Evolutionary conservation across 2,113 vertebrate species (phyloP).

Genomic region (Pica pica): DNA sequence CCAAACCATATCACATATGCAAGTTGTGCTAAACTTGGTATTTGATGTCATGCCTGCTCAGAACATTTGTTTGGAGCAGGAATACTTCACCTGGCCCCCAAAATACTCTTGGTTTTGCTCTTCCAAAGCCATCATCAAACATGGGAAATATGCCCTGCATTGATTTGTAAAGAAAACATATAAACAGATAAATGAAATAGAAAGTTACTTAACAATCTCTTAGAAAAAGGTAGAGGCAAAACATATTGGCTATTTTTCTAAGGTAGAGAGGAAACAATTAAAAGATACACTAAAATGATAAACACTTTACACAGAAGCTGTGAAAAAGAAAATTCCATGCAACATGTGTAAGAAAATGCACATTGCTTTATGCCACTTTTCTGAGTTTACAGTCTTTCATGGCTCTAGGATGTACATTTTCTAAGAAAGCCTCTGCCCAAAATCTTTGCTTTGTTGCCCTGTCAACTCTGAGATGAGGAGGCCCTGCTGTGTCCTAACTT

Average conservation of each 20-base stretch:
- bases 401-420: background rate
- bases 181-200: background rate
- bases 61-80: background rate
- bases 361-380: background rate
- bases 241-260: background rate
- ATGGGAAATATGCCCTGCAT: background rate
- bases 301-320: background rate
- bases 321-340: background rate
- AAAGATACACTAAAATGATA: background rate
- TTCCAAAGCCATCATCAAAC: background rate
- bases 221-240: background rate
- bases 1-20: background rate
- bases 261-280: background rate
- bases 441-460: background rate
- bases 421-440: background rate
- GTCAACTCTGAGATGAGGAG: background rate
- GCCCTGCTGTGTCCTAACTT: background rate
- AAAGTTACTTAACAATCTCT: background rate
- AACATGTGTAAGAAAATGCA: background rate
- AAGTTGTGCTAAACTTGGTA: background rate
- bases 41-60: background rate
- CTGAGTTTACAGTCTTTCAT: background rate
- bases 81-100: background rate
- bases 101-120: background rate
- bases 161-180: background rate